phyloP scores from a whole-genome alignment of 2,113 vertebrate species.

The Alethe diademata region DNA sequence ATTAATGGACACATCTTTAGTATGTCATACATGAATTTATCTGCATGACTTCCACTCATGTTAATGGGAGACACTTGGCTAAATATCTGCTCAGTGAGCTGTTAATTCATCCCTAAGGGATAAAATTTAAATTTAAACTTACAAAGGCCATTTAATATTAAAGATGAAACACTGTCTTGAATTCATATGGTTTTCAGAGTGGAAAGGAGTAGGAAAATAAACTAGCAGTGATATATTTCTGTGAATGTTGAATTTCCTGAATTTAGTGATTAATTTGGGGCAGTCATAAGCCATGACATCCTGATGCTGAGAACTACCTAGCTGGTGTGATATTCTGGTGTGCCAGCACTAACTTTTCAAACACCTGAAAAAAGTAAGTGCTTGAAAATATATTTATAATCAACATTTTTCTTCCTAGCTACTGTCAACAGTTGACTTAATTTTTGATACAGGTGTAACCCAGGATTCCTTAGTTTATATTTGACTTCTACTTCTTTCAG shows the following conservation, averaged over 20 bases:
- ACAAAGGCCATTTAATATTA: slow-evolving; percentile 28
- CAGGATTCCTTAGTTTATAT: neutral
- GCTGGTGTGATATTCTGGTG: neutral
- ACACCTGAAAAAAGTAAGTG: neutral
- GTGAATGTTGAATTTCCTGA: neutral
- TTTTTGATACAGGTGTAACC: neutral
- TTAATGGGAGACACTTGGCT: slow-evolving; percentile 26
- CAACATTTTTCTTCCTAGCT: neutral
- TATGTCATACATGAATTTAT: slow-evolving; percentile 31
- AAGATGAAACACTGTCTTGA: neutral
- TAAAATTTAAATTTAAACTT: slow-evolving; percentile 54
- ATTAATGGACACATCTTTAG: slow-evolving; percentile 34
- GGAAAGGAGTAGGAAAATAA: slow-evolving; percentile 2
- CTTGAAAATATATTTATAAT: neutral
- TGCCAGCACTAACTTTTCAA: neutral
- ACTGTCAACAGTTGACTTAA: neutral
- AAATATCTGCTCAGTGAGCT: slow-evolving; percentile 28
- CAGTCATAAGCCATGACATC: neutral
- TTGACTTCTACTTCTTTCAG: neutral
- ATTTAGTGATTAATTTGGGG: neutral
- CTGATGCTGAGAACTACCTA: neutral
- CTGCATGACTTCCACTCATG: slow-evolving; percentile 17
- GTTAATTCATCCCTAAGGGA: slow-evolving; percentile 44
- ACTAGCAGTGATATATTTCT: neutral
- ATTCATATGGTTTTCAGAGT: neutral